Base-by-base conservation (phyloP, 2,113 vertebrate genomes). In the Callopanchax toddi region DNA sequence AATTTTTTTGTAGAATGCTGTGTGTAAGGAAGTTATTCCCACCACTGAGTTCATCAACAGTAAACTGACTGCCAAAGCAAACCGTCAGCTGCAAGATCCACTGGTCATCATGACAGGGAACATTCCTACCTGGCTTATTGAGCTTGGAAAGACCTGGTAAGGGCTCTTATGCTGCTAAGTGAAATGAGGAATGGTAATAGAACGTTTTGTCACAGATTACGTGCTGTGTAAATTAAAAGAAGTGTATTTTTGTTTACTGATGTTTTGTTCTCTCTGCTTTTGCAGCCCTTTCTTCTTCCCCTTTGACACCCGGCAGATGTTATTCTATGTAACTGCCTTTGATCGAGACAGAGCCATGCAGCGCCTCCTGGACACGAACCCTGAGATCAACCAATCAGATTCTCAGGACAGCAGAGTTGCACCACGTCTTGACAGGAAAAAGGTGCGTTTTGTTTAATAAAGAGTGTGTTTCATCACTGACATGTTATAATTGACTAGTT, bases 61-160 rank as follows among this genome's bases (percentile, higher is more conserved):
- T 87, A 99, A 99, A 83, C 91, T 99, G 91, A 98, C 97, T 73
- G 97, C 97, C 84, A 99, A 99, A 92, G 97, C 97, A 45, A 99
- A 99, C 89, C 93, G 97, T 81, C 97, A 99, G 89, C 94, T 99
- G 65, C 97, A 99, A 89, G 97, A 99, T 86, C 97, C 97, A 13
- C 91, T 99, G 89, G 97, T 99, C 64, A 99, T 99, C 87, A 99
- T 99, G 97, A 99, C 97, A 6, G 97, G 97, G 78, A 99, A 99
- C 85, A 99, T 99, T 89, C 97, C 97, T 0, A 94, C 95, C 4
- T 99, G 97, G 97, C 93, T 99, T 66, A 99, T 96, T 5, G 97
- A 99, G 74, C 94, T 99, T 2, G 97, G 97, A 78, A 99, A 98
- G 89, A 98, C 96, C 80, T 99, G 97, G 97, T 98, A 95, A 76